Conservation (phyloP, 2,797 vertebrate genomes). For the Erethizon dorsatum region DNA sequence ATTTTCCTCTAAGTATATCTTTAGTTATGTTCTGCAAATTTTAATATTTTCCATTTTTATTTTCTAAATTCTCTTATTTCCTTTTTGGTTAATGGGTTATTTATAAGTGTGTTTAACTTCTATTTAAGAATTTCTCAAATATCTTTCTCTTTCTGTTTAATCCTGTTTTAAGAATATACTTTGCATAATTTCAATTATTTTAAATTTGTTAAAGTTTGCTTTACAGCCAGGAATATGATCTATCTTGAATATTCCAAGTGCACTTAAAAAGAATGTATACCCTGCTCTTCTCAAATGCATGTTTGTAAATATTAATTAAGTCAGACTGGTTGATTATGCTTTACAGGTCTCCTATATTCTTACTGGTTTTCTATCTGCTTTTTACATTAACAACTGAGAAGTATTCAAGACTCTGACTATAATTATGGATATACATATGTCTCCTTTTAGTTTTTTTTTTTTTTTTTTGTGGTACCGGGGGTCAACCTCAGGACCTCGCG, state of each 20-base stretch:
- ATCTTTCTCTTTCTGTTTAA: not conserved
- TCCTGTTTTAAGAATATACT: not conserved
- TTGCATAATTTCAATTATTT: not conserved
- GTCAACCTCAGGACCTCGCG: too few species aligned
- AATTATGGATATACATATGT: not conserved
- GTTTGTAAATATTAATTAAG: not conserved
- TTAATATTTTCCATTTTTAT: not conserved
- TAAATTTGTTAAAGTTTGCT: not conserved
- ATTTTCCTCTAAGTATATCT: not conserved
- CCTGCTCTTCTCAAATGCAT: not conserved
- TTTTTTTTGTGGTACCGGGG: too few species aligned
- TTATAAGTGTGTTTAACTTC: not conserved
- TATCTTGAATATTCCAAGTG: not conserved
- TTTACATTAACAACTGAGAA: not conserved
- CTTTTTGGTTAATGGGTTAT: not conserved
- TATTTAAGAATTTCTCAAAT: not conserved
- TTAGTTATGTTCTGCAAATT: not conserved
- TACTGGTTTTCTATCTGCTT: not conserved
- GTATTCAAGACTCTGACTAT: not conserved
- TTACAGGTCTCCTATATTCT: not conserved
- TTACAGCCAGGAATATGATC: not conserved
- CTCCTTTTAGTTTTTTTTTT: not conserved
- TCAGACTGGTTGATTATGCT: not conserved
- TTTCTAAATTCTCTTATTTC: not conserved
- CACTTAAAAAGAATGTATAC: not conserved